Evolutionary conservation across 2,888 invertebrate species (phyloP).

Genomic region (Hedychridium roseum): DNA sequence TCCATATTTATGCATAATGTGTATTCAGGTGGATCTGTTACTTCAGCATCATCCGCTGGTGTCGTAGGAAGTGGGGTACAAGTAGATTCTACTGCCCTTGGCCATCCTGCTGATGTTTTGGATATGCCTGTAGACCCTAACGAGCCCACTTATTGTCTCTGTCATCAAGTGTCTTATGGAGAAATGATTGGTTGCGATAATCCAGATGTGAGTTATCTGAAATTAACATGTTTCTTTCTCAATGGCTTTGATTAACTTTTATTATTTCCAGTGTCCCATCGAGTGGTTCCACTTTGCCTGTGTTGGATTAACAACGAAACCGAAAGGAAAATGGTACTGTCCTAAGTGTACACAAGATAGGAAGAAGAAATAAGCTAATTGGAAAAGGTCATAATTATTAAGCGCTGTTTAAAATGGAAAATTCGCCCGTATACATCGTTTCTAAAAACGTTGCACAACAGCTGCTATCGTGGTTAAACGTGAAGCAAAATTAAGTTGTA

Average conservation of each 20-base stretch:
- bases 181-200: conserved; percentile 98
- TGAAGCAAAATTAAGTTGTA: conserved; percentile 32
- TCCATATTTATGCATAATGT: conserved; percentile 9
- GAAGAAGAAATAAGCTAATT: conserved; percentile 62
- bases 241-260: conserved; percentile 18
- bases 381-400: neutral
- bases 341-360: conserved; percentile 70
- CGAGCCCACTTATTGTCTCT: conserved; percentile 97
- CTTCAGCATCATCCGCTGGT: conserved; percentile 54
- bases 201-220: conserved; percentile 73
- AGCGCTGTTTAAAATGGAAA: too few species aligned
- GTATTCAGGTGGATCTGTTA: conserved; percentile 46
- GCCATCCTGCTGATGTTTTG: conserved; percentile 88
- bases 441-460: conserved; percentile 30
- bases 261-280: conserved; percentile 75
- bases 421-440: conserved; percentile 20
- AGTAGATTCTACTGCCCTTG: conserved; percentile 60
- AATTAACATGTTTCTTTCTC: conserved; percentile 1
- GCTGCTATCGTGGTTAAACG: conserved; percentile 36
- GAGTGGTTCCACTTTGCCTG: conserved; percentile 98
- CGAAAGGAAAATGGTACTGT: conserved; percentile 92
- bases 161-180: conserved; percentile 96
- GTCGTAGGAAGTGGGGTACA: conserved; percentile 59
- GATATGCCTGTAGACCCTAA: conserved; percentile 97
- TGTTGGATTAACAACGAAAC: conserved; percentile 88